Evolutionary conservation across 1,140 invertebrate genomes (phyloP), one percentile per base, ranked within the genome.

Genomic region (Cecropterus lyciades): DNA sequence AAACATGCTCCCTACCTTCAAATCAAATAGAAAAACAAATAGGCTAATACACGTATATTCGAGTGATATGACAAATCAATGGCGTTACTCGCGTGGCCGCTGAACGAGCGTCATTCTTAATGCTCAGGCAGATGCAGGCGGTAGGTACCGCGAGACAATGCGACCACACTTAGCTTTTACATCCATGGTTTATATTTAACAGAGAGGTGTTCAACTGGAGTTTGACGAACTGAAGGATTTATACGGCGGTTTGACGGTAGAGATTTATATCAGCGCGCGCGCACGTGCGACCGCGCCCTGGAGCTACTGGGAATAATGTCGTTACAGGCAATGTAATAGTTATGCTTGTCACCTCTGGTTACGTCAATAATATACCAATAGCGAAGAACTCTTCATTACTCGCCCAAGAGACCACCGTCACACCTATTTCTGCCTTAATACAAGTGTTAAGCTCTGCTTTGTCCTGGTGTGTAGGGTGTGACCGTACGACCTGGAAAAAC

Each of bases 241-340:
- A 79, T 74, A 71, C 65, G 33, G 16, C 46, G 56, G 64, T 62
- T 53, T 33, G 52, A 60, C 56, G 42, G 33, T 40, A 42, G 63
- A 75, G 74, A 81, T 81, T 81, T 75, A 82, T 75, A 69, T n/a
- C 43, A 65, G 45, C 56, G 55, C 55, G 20, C 55, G 46, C 55
- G 40, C 66, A 46, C 67, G 57, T 64, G 64, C 60, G 43, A 33
- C 24, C 59, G 24, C 37, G 10, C n/a, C 30, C 52, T 20, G 15
- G 37, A 27, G n/a, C 2, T 27, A 30, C 46, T 52, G 49, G 15
- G 33, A 52, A 52, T 52, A 52, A 52, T 52, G 49, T 52, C 14
- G 14, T n/a, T 20, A n/a, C 14, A 0, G n/a, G 20, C 27, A 33
- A 33, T 51, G n/a, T 51, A 14, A 51, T 30, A 5, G 20, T 51